Evolutionary conservation across 53 echinoderm and acorn worm genomes (phyloP).

Genomic region (Holothuria scabra): DNA sequence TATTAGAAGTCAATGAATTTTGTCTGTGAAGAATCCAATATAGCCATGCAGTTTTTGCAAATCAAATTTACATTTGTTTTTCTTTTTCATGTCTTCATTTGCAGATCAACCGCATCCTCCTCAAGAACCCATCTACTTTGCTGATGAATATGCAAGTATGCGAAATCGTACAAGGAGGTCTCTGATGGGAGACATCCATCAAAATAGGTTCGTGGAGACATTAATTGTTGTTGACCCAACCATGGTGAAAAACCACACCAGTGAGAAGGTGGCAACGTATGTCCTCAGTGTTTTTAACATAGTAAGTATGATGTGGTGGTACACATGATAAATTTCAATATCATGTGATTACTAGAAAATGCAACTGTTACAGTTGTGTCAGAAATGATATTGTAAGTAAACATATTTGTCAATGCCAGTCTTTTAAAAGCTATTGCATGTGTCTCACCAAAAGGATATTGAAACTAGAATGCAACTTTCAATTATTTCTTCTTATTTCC

Average conservation of each 20-base stretch:
- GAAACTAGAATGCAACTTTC: no score
- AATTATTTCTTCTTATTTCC: no score
- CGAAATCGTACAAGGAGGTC: slow-evolving; percentile 68
- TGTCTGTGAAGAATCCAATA: no score
- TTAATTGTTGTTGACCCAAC: slow-evolving; percentile 89
- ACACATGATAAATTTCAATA: no score
- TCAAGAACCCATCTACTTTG: slow-evolving; percentile 73
- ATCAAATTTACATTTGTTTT: no score
- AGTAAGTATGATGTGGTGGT: slow-evolving; percentile 55
- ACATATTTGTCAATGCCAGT: no score
- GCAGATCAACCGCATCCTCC: slow-evolving; percentile 86
- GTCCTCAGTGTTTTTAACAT: slow-evolving; percentile 95
- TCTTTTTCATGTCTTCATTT: neutral
- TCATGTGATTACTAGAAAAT: neutral
- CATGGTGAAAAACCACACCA: slow-evolving; percentile 89
- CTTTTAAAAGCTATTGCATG: no score
- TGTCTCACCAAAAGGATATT: no score
- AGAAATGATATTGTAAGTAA: no score
- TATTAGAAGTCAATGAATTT: no score
- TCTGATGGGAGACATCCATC: slow-evolving; percentile 81
- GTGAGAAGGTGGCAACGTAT: slow-evolving; percentile 83
- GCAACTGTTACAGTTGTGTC: no score
- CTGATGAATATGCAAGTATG: slow-evolving; percentile 69
- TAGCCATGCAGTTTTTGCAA: no score
- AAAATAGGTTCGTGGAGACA: slow-evolving; percentile 84